Evolutionary conservation across 37 sponge, comb jelly and placozoan species (phyloP).

Genomic region (Axinella damicornis): DNA sequence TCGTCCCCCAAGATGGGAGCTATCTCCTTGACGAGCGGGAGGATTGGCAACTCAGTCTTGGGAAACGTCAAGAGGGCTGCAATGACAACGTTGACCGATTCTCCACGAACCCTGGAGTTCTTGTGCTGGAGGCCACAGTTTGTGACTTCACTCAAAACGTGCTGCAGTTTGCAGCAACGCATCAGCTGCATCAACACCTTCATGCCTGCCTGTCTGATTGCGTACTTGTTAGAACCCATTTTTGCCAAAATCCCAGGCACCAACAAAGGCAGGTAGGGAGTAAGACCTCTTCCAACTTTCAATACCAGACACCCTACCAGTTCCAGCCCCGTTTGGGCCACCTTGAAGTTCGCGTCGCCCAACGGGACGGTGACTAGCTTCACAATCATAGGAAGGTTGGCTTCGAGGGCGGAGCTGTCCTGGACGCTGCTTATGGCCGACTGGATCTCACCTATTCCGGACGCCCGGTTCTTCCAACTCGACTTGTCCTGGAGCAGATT

Average conservation of each 20-base stretch:
- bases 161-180: slow-evolving; percentile 32
- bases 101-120: slow-evolving; percentile 74
- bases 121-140: slow-evolving; percentile 49
- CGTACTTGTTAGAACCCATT: slow-evolving; percentile 70
- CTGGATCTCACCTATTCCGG: slow-evolving; percentile 44
- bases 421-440: slow-evolving; percentile 2
- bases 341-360: slow-evolving; percentile 76
- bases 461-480: slow-evolving; percentile 44
- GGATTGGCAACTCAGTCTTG: slow-evolving; percentile 54
- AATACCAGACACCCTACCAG: slow-evolving; percentile 33
- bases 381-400: slow-evolving; percentile 48
- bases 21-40: slow-evolving; percentile 41
- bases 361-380: slow-evolving; percentile 37
- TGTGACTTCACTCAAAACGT: slow-evolving; percentile 58
- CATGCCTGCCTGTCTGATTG: slow-evolving; percentile 66
- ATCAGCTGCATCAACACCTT: slow-evolving; percentile 71
- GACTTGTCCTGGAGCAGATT: slow-evolving; percentile 14
- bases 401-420: slow-evolving; percentile 8
- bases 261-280: slow-evolving; percentile 30
- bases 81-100: slow-evolving; percentile 77
- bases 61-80: slow-evolving; percentile 71
- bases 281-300: neutral
- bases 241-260: slow-evolving; percentile 32
- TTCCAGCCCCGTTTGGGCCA: slow-evolving; percentile 72
- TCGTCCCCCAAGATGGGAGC: slow-evolving; percentile 65